Evolutionary conservation across 2,797 vertebrate species (phyloP), one percentile per base, ranked within the genome.

Genomic region (Benthosema pterotum): DNA sequence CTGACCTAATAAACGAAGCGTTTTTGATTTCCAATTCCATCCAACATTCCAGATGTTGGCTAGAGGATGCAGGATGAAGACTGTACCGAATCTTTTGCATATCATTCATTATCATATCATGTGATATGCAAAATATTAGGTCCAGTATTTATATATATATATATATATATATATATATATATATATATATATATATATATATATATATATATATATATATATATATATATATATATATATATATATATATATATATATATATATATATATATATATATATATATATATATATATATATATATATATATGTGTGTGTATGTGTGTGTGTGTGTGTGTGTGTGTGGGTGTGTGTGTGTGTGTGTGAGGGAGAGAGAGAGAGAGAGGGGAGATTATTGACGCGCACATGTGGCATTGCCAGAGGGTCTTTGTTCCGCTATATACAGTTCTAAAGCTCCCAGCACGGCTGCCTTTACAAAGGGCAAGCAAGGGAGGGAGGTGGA

Each of bases 381-480:
- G 28, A 32, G 32, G 28, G 8, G 32, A 38, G 8, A 9, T 49
- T 88, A 67, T 82, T 78, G 74, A 82, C 78, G 74, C 62, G 78
- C 90, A 90, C 88, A 82, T 88, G 90, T 89, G 85, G 75, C 75
- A 71, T 32, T 42, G 63, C 83, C 79, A 70, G 69, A n/a, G n/a
- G 83, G 60, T 88, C 87, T 90, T 90, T 90, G 89, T 90, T 77
- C 73, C 48, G 14, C n/a, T n/a, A n/a, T n/a, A n/a, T n/a, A n/a
- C n/a, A 42, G 45, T 55, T 25, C 22, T 25, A 25, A n/a, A 25
- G 22, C 22, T 25, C 28, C 8, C 28, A 32, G 28, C 28, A 2
- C 8, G 28, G 28, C 5, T 32, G 5, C 7, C 28, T 32, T 25
- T 32, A 32, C 28, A 6, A 32, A 32, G 28, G 22, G 1, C n/a